phyloP scores from a whole-genome alignment of 1,140 invertebrate species.

The Hypothenemus hampei region DNA sequence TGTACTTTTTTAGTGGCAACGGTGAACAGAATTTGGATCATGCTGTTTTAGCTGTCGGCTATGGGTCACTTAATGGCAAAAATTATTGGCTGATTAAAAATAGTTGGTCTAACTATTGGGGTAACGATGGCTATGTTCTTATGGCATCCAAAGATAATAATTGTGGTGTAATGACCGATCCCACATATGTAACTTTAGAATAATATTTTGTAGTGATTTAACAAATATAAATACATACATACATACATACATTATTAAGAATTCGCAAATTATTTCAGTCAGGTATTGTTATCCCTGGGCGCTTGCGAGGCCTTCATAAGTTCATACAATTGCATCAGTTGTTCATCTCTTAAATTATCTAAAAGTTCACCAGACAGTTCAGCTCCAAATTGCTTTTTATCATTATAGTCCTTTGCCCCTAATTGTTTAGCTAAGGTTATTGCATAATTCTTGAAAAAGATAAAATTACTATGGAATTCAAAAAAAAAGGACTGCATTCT shows the following conservation, averaged over 20 bases:
- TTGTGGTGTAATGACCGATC: conserved; percentile 81
- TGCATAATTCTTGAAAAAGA: conserved; percentile 70
- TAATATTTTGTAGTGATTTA: conserved; percentile 8
- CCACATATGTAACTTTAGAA: conserved; percentile 70
- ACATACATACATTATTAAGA: too few species aligned
- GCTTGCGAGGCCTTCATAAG: conserved; percentile 63
- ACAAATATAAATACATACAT: too few species aligned
- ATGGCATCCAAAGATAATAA: conserved; percentile 87
- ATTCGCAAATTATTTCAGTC: too few species aligned
- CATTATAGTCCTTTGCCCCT: conserved; percentile 55
- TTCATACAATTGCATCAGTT: conserved; percentile 77
- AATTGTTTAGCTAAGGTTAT: conserved; percentile 67
- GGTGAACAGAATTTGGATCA: conserved; percentile 75
- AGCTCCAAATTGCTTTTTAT: conserved; percentile 54
- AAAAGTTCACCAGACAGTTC: conserved; percentile 58
- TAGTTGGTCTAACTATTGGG: conserved; percentile 94
- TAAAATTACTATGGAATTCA: conserved; percentile 3
- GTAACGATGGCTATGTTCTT: conserved; percentile 88
- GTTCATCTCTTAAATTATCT: conserved; percentile 71
- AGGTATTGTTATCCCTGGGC: conserved; percentile 17
- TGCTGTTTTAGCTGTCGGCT: conserved; percentile 90
- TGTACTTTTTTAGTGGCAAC: conserved; percentile 56
- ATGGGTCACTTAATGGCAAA: conserved; percentile 76
- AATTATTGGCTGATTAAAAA: conserved; percentile 92
- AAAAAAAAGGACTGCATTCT: conserved; percentile 35